These are phyloP conservation scores for Eidolon dupreanum DNA, from an alignment of 2,797 vertebrate genomes.

Conservation along the genomic window DNA sequence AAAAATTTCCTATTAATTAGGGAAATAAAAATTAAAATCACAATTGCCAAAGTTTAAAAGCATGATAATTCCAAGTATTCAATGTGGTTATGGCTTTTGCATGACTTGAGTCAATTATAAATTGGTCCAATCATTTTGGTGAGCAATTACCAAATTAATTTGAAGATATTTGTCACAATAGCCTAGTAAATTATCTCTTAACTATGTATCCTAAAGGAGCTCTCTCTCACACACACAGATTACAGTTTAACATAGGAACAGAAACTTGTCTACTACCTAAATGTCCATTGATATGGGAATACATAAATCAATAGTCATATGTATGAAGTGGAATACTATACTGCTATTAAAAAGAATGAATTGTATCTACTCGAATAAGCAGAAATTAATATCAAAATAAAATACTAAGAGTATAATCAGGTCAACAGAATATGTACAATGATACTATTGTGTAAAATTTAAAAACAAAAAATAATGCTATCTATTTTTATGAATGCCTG, in stretches of 20 bases:
- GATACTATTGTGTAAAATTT: background rate
- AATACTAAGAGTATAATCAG: background rate
- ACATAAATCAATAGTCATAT: background rate
- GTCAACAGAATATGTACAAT: background rate
- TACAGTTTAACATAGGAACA: background rate
- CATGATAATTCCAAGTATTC: background rate
- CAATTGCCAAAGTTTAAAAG: background rate
- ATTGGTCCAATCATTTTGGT: background rate
- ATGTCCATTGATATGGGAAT: background rate
- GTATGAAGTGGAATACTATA: background rate
- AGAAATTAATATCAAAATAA: background rate
- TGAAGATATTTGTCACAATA: background rate
- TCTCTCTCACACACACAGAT: background rate
- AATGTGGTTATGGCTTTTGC: background rate
- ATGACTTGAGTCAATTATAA: background rate
- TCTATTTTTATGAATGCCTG: background rate
- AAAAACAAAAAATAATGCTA: background rate
- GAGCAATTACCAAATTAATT: background rate
- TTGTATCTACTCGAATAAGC: background rate
- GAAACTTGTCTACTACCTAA: background rate
- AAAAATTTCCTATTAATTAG: background rate
- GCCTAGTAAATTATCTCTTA: background rate
- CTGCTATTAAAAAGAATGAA: background rate
- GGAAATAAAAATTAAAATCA: background rate
- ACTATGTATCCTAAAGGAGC: background rate